Base-by-base conservation (phyloP, 2,888 invertebrate genomes). In the Acleris holmiana region DNA sequence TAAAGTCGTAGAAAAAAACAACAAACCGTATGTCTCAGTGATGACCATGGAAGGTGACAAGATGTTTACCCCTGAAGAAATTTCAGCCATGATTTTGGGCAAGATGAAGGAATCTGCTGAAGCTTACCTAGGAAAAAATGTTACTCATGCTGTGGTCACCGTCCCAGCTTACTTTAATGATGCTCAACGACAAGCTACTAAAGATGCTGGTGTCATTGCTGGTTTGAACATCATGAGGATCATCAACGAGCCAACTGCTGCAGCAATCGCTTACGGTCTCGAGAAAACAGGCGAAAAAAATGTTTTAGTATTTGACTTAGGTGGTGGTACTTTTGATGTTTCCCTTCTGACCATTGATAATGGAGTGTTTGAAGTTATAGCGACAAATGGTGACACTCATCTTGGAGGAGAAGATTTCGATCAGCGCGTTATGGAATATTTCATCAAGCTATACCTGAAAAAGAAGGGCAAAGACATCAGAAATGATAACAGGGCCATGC, bases 361-460 rank as follows among this genome's bases (percentile, higher is more conserved):
- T 78, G 99, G 99, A 60, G 99, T 99, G 5, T 99, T 99, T 86
- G 99, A 99, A 93, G 96, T 96, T 54, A 96, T 97, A 0, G 96
- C 98, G 0, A 98, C 98, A 68, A 97, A 97, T 82, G 99, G 99
- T 79, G 98, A 99, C 85, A 99, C 99, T 75, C 99, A 99, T 88
- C 95, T 99, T 93, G 99, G 99, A 79, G 99, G 99, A 86, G 99
- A 99, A 93, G 99, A 99, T 93, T 99, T 99, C 87, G 99, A 99
- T 92, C 98, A 99, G 89, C 95, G 98, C 72, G 98, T 99, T 2
- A 98, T 99, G 98, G 99, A 99, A 79, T 98, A 99, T 92, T 99
- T 99, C 93, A 98, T 99, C 86, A 99, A 99, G 88, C 88, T 99
- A 83, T 98, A 98, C 95, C 2, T 29, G 29, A 99, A 99, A 94